Evolutionary conservation across 2,113 vertebrate genomes (phyloP), one percentile per base, ranked within the genome.

Genomic region (Aspidoscelis tigris): DNA sequence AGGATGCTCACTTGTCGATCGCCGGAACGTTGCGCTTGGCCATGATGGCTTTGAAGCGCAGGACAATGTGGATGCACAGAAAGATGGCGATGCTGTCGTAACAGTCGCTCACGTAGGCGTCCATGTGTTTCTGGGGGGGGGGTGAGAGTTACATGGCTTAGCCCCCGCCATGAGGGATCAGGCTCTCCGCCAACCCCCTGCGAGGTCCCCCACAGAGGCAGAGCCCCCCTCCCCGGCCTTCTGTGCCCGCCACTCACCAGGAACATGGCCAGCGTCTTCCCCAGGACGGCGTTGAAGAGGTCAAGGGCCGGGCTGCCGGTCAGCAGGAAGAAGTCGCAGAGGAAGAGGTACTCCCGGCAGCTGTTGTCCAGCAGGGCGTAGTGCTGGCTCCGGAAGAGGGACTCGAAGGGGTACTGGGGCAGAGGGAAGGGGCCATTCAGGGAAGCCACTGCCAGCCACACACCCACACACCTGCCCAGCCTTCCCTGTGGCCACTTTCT

Each of bases 51-150:
- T 96, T 96, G 94, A 98, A 99, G 12, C 98, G 91, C 26, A 99
- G 96, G 87, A 98, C 96, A 75, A 99, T 96, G 95, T 99, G 98
- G 93, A 98, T 97, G 82, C 97, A 98, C 24, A 99, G 97, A 86
- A 99, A 98, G 61, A 98, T 43, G 1, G 98, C 98, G 53, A 99
- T 98, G 95, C 97, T 97, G 90, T 99, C 98, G 5, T 97, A 98
- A 88, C 98, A 98, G 94, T 98, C 98, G 0, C 95, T 93, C 39
- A 97, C 95, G 2, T 98, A 99, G 4, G 97, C 94, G 43, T 97
- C 96, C 95, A 98, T 97, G 84, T 97, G 98, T 81, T 98, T 98
- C 98, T 98, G 87, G 3, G 47, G 39, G 2, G 18, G 2, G 44
- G 47, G 8, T 47, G 24, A 39, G 22, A 16, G 50, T 73, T 16